Conservation (phyloP, 2,888 invertebrate species). For the Yponomeuta plumbellus region DNA sequence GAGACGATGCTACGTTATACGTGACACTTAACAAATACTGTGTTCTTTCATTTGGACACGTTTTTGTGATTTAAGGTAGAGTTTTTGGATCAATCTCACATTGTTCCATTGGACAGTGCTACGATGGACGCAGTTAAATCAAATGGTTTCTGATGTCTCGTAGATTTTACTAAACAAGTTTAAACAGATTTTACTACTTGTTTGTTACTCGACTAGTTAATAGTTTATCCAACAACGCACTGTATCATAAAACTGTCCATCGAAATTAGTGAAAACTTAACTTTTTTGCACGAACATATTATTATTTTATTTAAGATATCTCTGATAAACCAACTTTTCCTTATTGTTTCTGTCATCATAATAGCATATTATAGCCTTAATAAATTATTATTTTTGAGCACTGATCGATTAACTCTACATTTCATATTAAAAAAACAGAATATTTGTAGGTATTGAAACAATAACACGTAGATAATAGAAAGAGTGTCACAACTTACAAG, state of each 20-base stretch:
- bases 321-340: conserved; percentile 14
- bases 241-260: not conserved
- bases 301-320: conserved; percentile 14
- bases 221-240: too few species aligned
- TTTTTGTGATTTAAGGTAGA: conserved; percentile 33
- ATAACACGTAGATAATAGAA: conserved; percentile 19
- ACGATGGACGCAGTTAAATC: not conserved
- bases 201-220: too few species aligned
- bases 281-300: conserved; percentile 28
- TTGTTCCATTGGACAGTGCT: not conserved
- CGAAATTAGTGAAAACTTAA: not conserved
- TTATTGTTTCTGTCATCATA: conserved; percentile 15
- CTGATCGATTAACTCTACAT: conserved; percentile 36
- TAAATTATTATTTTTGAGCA: conserved; percentile 69
- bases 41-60: conserved; percentile 46
- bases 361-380: conserved; percentile 34
- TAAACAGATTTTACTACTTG: too few species aligned
- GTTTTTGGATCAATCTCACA: not conserved
- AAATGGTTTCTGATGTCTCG: too few species aligned
- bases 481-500: not conserved
- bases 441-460: not conserved
- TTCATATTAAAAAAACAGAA: conserved; percentile 8
- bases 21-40: conserved; percentile 52
- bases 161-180: too few species aligned
- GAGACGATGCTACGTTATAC: conserved; percentile 39